phyloP scores from a whole-genome alignment of 37 sponge, comb jelly and placozoan genomes.

The Chondrilla cf. caribensis region DNA sequence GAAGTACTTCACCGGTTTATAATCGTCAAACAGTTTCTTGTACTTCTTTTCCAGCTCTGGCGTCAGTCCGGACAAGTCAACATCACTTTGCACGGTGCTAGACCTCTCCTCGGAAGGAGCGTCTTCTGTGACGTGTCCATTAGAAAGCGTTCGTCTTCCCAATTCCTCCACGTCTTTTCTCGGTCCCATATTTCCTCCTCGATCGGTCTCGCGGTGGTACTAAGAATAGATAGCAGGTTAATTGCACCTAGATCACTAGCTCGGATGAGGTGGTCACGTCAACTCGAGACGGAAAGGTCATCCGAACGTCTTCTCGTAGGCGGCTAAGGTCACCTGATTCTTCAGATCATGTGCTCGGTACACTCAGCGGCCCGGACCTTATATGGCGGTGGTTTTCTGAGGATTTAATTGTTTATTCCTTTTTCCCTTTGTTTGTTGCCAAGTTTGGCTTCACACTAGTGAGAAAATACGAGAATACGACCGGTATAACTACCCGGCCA shows the following conservation, averaged over 20 bases:
- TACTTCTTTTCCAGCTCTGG: conserved; percentile 10
- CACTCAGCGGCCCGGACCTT: too few relatives aligned
- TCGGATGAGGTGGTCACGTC: neutral
- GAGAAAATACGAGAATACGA: too few relatives aligned
- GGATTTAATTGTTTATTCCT: too few relatives aligned
- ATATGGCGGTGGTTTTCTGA: too few relatives aligned
- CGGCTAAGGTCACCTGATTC: too few relatives aligned
- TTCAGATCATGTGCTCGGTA: too few relatives aligned
- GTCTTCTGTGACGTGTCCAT: neutral
- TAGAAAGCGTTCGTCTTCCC: neutral
- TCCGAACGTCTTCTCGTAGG: too few relatives aligned
- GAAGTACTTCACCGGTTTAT: conserved; percentile 1
- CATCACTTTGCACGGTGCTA: neutral
- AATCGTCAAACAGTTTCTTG: neutral
- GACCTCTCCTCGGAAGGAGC: too few relatives aligned
- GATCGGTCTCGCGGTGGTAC: neutral
- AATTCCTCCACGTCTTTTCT: neutral
- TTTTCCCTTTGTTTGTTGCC: too few relatives aligned
- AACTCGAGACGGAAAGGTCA: too few relatives aligned
- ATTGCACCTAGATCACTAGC: neutral
- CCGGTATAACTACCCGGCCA: too few relatives aligned
- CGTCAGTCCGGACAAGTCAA: neutral
- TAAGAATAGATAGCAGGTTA: neutral
- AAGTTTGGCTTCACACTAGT: too few relatives aligned
- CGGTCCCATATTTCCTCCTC: conserved; percentile 1